Conservation (phyloP, 2,113 vertebrate genomes). For the Cyanoderma ruficeps region DNA sequence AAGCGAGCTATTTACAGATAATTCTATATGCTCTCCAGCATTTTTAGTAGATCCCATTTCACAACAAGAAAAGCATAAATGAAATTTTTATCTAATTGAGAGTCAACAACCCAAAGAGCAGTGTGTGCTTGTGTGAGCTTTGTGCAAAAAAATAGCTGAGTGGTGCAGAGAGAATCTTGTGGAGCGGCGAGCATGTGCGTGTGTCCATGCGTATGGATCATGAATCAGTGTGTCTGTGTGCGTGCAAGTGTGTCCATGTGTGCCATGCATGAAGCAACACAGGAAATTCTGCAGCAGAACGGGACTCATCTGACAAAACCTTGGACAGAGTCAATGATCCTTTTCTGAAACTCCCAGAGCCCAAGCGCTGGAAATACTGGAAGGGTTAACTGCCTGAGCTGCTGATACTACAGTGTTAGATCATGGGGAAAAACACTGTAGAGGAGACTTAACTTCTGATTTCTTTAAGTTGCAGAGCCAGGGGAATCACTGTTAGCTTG, state of each 20-base stretch:
- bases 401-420: not conserved
- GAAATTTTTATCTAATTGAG: not conserved
- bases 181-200: rapidly evolving
- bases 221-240: not conserved
- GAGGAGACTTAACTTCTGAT: not conserved
- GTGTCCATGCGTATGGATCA: too few species aligned
- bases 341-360: not conserved
- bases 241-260: rapidly evolving
- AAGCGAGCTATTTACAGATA: not conserved
- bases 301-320: not conserved
- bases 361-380: not conserved
- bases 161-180: not conserved
- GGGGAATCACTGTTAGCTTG: not conserved
- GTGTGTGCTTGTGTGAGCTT: not conserved
- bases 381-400: not conserved
- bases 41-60: not conserved
- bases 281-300: not conserved
- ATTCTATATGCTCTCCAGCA: not conserved
- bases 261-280: not conserved
- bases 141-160: not conserved
- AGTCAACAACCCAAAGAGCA: not conserved
- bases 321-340: not conserved
- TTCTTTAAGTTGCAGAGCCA: not conserved
- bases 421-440: not conserved
- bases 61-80: not conserved